Evolutionary conservation across 2,113 vertebrate species (phyloP), one percentile per base, ranked within the genome.

Genomic region (Camelus bactrianus): DNA sequence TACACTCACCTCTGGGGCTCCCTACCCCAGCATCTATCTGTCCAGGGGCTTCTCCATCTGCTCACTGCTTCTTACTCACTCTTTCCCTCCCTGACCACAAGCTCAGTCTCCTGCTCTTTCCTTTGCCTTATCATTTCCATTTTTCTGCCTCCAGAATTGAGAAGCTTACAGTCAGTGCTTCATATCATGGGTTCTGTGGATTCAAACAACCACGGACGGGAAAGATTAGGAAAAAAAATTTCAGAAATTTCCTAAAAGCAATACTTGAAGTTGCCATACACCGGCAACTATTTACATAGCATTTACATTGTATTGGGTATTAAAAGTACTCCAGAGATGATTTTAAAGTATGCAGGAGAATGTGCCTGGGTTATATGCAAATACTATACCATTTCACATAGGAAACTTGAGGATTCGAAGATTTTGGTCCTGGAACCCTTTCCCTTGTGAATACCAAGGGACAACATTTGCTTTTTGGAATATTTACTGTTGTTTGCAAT

Each of bases 361-460:
- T 56, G n/a, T 79, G 76, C 13, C 4, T 0, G 0, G 52, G 8
- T 38, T 56, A 35, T 16, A 26, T 9, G n/a, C 13, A 79, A 56
- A 56, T 9, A 22, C 76, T 56, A 26, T 20, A 38, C 50, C n/a
- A n/a, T 79, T 79, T 38, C 52, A 38, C 5, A 4, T 56, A 80
- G 28, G 4, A 52, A 80, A 38, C n/a, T 26, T 56, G 52, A 38
- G 13, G 20, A 26, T 80, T 56, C 4, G 8, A 56, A 80, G 76
- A 80, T 56, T 80, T 79, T 80, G n/a, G n/a, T 80, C n/a, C 76
- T 79, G 76, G 52, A 79, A 38, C 7, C 54, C 20, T 35, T 79
- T 79, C 20, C 7, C n/a, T n/a, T 24, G 52, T 80, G 76, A 20
- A 26, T 79, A 79, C 35, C 52, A 79, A 79, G 52, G 52, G 7